Conservation (phyloP, 2,797 vertebrate species). For the Gymnoscopelus braueri region DNA sequence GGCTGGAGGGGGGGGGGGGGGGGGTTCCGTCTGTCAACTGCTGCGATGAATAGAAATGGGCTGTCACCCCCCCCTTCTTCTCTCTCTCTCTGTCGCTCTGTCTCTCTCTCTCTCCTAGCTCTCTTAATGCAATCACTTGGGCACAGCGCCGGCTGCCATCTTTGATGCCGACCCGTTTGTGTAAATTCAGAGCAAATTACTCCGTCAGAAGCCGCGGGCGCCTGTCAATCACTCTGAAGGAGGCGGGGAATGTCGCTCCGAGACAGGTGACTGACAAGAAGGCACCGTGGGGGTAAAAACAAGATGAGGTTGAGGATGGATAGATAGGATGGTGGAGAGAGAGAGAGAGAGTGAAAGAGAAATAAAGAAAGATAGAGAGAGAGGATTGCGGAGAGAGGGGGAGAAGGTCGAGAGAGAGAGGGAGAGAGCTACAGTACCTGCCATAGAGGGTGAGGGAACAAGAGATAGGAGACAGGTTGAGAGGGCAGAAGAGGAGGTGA, state of each 20-base stretch:
- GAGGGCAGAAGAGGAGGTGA: conserved; percentile 28
- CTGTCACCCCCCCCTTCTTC: conserved; percentile 23
- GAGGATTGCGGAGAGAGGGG: conserved; percentile 50
- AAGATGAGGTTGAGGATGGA: conserved; percentile 58
- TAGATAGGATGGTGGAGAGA: conserved; percentile 24
- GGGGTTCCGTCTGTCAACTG: conserved; percentile 59
- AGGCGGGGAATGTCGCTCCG: conserved; percentile 74
- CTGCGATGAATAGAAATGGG: conserved; percentile 79
- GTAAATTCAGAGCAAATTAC: conserved; percentile 85
- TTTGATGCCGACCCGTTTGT: conserved; percentile 72
- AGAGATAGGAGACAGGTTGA: conserved; percentile 56
- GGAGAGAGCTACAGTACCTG: conserved; percentile 34
- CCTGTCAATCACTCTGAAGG: conserved; percentile 81
- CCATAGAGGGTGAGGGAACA: conserved; percentile 62
- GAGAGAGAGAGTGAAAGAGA: conserved; percentile 34
- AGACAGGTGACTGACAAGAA: conserved; percentile 87
- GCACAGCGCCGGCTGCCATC: conserved; percentile 69
- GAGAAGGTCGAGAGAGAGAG: conserved; percentile 42
- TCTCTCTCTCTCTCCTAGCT: conserved; percentile 39
- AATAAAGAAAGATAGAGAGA: conserved; percentile 45
- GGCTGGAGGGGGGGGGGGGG: conserved; percentile 26
- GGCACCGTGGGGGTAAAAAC: conserved; percentile 57
- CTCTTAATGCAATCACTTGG: conserved; percentile 80
- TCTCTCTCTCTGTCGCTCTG: conserved; percentile 5
- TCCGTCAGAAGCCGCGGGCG: conserved; percentile 83